Evolutionary conservation across 2,797 vertebrate genomes (phyloP).

Genomic region (Chaunax sp.): DNA sequence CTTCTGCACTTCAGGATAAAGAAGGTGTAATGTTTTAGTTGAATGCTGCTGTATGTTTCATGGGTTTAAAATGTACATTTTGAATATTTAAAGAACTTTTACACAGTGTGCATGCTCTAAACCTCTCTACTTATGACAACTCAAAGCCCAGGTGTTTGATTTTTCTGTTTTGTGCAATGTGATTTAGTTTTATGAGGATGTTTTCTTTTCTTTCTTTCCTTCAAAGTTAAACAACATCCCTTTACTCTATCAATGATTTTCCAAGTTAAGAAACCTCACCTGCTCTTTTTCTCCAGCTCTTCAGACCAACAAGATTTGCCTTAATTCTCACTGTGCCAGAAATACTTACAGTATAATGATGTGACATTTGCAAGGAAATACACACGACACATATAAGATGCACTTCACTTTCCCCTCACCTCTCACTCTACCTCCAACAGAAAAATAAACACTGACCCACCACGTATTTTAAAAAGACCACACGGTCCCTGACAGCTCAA

Average conservation of each 20-base stretch:
- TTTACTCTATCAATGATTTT: slow-evolving; percentile 23
- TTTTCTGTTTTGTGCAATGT: slow-evolving; percentile 30
- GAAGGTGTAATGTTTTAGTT: no score
- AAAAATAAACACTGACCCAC: slow-evolving; percentile 27
- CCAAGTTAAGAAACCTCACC: slow-evolving; percentile 42
- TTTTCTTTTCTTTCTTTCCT: slow-evolving; percentile 2
- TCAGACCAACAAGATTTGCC: slow-evolving; percentile 37
- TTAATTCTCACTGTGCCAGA: slow-evolving; percentile 63
- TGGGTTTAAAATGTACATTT: not conserved
- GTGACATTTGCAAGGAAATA: slow-evolving; percentile 28
- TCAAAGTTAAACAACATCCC: not conserved
- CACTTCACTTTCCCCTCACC: slow-evolving; percentile 37
- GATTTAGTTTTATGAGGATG: not conserved
- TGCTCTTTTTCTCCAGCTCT: slow-evolving; percentile 62
- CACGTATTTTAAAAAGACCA: slow-evolving; percentile 31
- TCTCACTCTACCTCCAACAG: slow-evolving; percentile 40
- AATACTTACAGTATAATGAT: not conserved
- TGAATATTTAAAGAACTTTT: not conserved
- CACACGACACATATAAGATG: slow-evolving; percentile 31
- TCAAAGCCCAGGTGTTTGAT: slow-evolving; percentile 8
- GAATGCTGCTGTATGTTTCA: not conserved
- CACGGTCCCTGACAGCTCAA: slow-evolving; percentile 20
- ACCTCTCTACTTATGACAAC: slow-evolving; percentile 10
- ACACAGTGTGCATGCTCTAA: slow-evolving; percentile 48
- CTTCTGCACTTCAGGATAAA: slow-evolving; percentile 2